A percentile compares a stretch with the other conserved stretches of the same genome.
Conservation (phyloP, 2,797 vertebrate genomes). For the Mormyrops boulengeri region DNA sequence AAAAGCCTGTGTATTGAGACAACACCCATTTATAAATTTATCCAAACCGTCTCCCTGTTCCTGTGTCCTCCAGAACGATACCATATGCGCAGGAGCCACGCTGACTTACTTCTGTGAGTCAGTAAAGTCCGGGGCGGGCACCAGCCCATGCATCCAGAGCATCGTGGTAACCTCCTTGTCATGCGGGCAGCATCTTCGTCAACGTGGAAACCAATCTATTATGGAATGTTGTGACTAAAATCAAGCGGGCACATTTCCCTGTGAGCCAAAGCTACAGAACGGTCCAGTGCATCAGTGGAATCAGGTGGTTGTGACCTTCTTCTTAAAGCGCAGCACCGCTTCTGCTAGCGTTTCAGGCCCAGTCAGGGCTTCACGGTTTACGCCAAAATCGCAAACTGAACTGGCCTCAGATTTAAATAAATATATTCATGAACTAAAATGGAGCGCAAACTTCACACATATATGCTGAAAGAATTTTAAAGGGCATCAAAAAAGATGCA, state of each 20-base stretch:
- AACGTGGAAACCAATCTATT: neutral
- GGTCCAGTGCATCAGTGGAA: neutral
- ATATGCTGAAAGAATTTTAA: neutral
- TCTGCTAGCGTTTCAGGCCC: neutral
- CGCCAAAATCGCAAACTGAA: neutral
- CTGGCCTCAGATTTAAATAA: neutral
- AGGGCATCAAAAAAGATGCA: slow-evolving; percentile 12
- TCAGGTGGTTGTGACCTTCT: neutral
- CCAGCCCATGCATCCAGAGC: slow-evolving; percentile 27
- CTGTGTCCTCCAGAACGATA: slow-evolving; percentile 29
- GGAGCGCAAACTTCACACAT: neutral
- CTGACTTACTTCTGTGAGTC: slow-evolving; percentile 24
- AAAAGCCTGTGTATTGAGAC: neutral
- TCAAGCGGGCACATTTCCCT: neutral
- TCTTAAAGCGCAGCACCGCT: neutral
- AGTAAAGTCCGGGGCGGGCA: slow-evolving; percentile 32
- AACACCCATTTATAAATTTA: slow-evolving; percentile 24
- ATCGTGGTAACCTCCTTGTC: slow-evolving; percentile 26
- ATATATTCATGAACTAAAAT: neutral
- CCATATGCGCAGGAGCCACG: neutral
- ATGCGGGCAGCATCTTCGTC: slow-evolving; percentile 12
- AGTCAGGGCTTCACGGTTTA: neutral
- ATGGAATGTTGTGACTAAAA: neutral
- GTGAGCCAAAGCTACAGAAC: neutral
- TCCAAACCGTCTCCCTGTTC: slow-evolving; percentile 28